Percentiles rank a stretch among this genome's conserved stretches.
Evolutionary conservation across 2,888 invertebrate species (phyloP).

Genomic region (Lochmaea capreae): DNA sequence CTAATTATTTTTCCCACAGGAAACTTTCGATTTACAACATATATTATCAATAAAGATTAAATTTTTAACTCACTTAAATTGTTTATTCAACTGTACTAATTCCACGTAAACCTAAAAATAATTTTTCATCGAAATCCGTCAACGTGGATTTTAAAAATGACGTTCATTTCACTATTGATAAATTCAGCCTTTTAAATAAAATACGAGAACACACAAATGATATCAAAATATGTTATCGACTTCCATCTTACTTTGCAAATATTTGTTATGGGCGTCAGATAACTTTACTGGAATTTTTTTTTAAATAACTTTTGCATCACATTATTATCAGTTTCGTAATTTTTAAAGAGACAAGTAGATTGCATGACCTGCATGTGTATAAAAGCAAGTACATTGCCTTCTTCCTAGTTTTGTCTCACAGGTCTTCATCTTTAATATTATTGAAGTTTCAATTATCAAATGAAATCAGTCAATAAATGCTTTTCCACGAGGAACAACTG

Average conservation of each 20-base stretch:
- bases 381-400: not conserved
- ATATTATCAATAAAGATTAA: not conserved
- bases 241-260: constrained; percentile 48
- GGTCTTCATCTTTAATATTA: not conserved
- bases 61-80: not conserved
- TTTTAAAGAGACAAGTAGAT: constrained; percentile 25
- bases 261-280: constrained; percentile 45
- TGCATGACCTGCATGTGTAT: constrained; percentile 9
- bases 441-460: too few relatives aligned
- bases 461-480: too few relatives aligned
- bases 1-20: too few relatives aligned
- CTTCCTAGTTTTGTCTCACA: not conserved
- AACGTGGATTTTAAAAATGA: constrained; percentile 42
- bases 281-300: constrained; percentile 42
- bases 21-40: too few relatives aligned
- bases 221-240: constrained; percentile 46
- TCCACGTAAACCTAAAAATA: not conserved
- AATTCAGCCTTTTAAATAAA: constrained; percentile 45
- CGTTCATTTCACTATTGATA: constrained; percentile 27
- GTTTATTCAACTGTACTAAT: not conserved
- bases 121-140: not conserved
- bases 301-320: constrained; percentile 32
- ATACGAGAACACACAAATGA: constrained; percentile 44
- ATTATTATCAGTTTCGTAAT: constrained; percentile 26
- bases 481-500: too few relatives aligned